phyloP scores from a whole-genome alignment of 2,113 vertebrate species.

The Neoarius graeffei region DNA sequence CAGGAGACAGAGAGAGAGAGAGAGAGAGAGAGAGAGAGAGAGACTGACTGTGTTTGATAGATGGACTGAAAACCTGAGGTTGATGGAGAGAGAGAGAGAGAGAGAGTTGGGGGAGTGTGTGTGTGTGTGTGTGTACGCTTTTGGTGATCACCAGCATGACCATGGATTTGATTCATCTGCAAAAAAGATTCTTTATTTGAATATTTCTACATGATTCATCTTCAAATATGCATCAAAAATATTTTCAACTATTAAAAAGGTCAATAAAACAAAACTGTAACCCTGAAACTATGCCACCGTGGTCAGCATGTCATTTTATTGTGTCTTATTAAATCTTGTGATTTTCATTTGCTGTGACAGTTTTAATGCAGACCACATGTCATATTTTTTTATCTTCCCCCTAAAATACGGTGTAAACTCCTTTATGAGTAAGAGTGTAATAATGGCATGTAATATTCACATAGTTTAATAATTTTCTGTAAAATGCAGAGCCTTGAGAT shows the following conservation, averaged over 20 bases:
- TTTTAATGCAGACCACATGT: not conserved
- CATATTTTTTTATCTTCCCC: too few relatives aligned
- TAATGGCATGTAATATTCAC: not conserved
- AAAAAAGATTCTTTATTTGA: not conserved
- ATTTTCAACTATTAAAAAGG: not conserved
- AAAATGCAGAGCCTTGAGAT: not conserved
- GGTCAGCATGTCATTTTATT: not conserved
- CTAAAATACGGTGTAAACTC: too few relatives aligned
- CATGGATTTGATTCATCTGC: not conserved
- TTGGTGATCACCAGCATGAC: not conserved
- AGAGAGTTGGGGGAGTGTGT: slow-evolving; percentile 23
- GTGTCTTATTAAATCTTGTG: too few relatives aligned
- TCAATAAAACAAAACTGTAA: not conserved
- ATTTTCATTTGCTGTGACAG: not conserved
- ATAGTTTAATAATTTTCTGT: not conserved
- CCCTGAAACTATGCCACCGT: not conserved
- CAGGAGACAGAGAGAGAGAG: not conserved
- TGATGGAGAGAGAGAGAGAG: not conserved
- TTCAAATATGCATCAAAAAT: not conserved
- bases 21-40: not conserved
- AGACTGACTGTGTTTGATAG: not conserved
- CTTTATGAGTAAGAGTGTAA: too few relatives aligned
- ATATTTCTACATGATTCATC: not conserved
- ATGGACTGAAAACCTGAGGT: not conserved
- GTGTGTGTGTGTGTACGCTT: not conserved